Evolutionary conservation across 2,113 vertebrate genomes (phyloP), one percentile per base, ranked within the genome.

Genomic region (Pithys albifrons): DNA sequence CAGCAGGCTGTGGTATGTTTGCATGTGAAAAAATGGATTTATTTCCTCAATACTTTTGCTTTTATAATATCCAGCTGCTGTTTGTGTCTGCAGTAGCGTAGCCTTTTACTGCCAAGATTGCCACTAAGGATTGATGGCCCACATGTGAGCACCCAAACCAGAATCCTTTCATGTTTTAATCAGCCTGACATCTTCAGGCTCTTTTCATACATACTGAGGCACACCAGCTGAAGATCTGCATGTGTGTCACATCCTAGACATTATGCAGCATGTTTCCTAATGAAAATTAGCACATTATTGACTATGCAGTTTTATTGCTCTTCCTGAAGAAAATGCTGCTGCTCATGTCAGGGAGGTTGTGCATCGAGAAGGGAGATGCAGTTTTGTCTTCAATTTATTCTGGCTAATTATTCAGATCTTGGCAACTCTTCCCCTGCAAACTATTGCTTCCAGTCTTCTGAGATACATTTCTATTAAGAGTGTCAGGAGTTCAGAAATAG

Each of bases 1-100:
- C 99, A 18, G 99, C 99, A 10, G 99, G 99, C 95, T 99, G 99
- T 20, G 99, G 99, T 99, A 98, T 5, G 98, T 64, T 18, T 12
- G 64, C 43, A 1, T 11, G 4, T 10, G 62, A 14, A 39, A 58
- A 74, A 55, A 1, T 2, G 2, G 12, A 10, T 59, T 51, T 24
- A 0, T 75, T 69, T 27, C 5, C 31, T 1, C 24, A 12, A 29
- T 13, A 2, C 27, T 73, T 85, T 71, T 64, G 20, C 11, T 24
- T 73, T 46, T 77, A 14, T 10, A 9, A 27, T 39, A 58, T 14
- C 29, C 33, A 31, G 43, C 11, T 72, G n/a, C n/a, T 80, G 4
- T 76, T 66, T 72, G 15, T 58, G 15, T 64, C 39, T 73, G 14
- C 20, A 4, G 13, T 15, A 6, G 25, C 7, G 3, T 35, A 52